phyloP scores from a whole-genome alignment of 2,797 vertebrate species.

The Phaenicophaeus curvirostris region DNA sequence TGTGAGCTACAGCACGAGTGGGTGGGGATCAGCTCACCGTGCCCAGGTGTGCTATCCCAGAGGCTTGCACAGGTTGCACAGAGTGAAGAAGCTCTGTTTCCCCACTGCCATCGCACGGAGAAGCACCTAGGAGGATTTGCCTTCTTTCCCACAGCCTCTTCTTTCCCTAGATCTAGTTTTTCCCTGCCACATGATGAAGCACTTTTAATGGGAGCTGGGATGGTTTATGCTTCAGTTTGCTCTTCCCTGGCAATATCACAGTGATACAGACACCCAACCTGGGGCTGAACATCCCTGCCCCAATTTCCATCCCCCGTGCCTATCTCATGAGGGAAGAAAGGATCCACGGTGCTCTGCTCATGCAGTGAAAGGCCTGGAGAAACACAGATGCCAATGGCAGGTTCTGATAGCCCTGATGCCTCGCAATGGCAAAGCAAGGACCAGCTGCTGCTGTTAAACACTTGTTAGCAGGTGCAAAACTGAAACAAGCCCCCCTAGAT shows the following conservation, averaged over 20 bases:
- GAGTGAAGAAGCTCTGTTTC: fast-evolving
- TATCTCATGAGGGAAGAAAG: not conserved
- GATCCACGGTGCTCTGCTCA: not conserved
- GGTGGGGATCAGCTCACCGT: not conserved
- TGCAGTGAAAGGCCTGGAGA: not conserved
- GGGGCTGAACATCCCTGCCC: not conserved
- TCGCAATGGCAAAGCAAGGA: not conserved
- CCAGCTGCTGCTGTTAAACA: not conserved
- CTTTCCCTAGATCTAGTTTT: not conserved
- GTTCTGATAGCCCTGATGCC: not conserved
- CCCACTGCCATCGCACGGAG: fast-evolving
- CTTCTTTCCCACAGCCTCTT: not conserved
- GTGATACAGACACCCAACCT: fast-evolving
- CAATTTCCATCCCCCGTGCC: too few species aligned
- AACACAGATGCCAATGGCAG: not conserved
- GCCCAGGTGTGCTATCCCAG: not conserved
- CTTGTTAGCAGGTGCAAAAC: not conserved
- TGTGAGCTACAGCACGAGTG: not conserved
- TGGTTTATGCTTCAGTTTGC: fast-evolving
- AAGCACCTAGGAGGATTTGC: not conserved
- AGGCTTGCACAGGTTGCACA: not conserved
- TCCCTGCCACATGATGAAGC: fast-evolving
- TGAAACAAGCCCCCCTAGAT: not conserved
- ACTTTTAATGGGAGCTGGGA: not conserved
- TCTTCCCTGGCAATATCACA: not conserved